Base-by-base conservation (phyloP, 2,797 vertebrate species). In the Alauda arvensis region DNA sequence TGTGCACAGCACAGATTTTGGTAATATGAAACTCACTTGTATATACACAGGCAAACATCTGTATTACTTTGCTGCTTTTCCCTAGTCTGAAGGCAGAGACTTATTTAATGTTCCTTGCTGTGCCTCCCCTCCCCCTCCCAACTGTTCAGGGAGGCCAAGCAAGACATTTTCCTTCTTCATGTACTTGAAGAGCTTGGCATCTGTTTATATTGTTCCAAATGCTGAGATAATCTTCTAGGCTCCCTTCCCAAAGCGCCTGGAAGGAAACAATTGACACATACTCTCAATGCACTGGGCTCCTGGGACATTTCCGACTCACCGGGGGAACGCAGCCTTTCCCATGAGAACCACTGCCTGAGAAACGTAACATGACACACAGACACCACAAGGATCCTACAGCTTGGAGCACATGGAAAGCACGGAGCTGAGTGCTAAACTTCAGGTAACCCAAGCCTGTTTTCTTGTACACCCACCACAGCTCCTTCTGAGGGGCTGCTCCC, bases 231-330 rank as follows among this genome's bases (percentile, higher is more conserved):
- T 95, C 93, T 90, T 40, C 67, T 85, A 60, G 95, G 67, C 95
- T 96, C 91, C 90, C 91, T 91, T 96, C 93, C 82, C 91, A 94
- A 91, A 95, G 88, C 8, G 75, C 90, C 93, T 82, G 43, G 55
- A 96, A 97, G 96, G 96, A 97, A 97, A 96, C 94, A 95, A 96
- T 96, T 96, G 95, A 97, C 97, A 97, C 97, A 75, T 84, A 90
- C 92, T 93, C 93, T 97, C 94, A 97, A 95, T 94, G 96, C 82
- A 67, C 81, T 55, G 92, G 93, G 84, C 95, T 95, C 89, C 91
- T 93, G 92, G 91, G 91, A 93, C 92, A 88, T 95, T 97, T 97
- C 96, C 97, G 94, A 89, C 94, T 95, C 93, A 60, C 91, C 49
- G 18, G 89, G 93, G 85, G 82, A 96, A 92, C 88, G 13, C 86